Evolutionary conservation across 1,140 invertebrate genomes (phyloP), one percentile per base, ranked within the genome.

Genomic region (Heliconius melpomene): DNA sequence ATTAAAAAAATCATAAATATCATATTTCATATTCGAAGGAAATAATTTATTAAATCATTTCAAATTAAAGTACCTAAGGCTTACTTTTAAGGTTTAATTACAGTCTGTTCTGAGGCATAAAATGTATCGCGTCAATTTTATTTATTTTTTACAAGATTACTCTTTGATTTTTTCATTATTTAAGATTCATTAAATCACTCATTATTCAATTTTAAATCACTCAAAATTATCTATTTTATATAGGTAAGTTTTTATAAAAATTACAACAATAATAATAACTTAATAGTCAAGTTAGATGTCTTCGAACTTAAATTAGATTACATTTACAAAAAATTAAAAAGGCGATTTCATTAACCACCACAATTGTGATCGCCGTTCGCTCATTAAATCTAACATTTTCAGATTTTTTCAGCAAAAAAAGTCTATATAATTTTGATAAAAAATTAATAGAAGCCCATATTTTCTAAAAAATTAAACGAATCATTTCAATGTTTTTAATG

Each of bases 391-490:
- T 7, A 52, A 16, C 60, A 29, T 66, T 66, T 66, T 66, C 9
- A 66, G 26, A 13, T 29, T 66, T 66, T 66, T 66, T 66, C 60
- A 66, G 23, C 23, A 66, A 26, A 66, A n/a, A 66, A 66, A 66
- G 26, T 66, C 60, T 52, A 16, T 26, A 54, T 32, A 74, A 74
- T 54, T 74, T 74, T 50, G 23, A 52, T 74, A 74, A 74, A 74
- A 74, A 74, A 46, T 54, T 40, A 74, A 74, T 54, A 23, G 40
- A 50, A 75, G 60, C 60, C 23, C 60, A 66, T 66, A 66, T 66
- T 66, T 66, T 66, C 60, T 66, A 66, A 66, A 66, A 66, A 66
- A 66, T 66, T 66, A 66, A 66, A 66, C 60, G 60, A 66, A 66
- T 66, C 26, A 29, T 66, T 66, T 29, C 23, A 66, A 66, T 66